phyloP scores from a whole-genome alignment of 2,797 vertebrate species.

The Sebastes miniatus region DNA sequence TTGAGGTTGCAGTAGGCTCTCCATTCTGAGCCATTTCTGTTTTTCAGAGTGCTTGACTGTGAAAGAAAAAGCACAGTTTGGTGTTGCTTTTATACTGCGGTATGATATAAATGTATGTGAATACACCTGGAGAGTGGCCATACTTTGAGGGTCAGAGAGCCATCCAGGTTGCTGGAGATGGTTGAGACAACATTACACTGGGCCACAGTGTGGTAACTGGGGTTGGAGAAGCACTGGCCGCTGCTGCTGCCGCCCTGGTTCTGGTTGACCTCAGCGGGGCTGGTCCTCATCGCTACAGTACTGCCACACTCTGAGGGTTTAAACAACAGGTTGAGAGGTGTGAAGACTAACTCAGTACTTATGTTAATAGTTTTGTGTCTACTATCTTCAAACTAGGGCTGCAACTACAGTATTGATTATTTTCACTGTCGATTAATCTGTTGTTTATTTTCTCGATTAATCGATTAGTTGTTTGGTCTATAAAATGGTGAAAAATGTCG shows the following conservation, averaged over 20 bases:
- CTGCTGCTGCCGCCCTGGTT: constrained; percentile 80
- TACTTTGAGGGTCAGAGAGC: constrained; percentile 90
- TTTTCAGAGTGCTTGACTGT: constrained; percentile 75
- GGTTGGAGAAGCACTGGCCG: constrained; percentile 92
- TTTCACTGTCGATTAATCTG: too few relatives aligned
- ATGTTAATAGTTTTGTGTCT: background rate
- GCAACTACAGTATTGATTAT: too few relatives aligned
- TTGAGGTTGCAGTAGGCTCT: constrained; percentile 94
- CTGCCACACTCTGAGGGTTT: constrained; percentile 75
- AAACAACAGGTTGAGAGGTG: constrained; percentile 9
- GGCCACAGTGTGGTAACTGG: constrained; percentile 93
- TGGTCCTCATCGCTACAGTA: constrained; percentile 75
- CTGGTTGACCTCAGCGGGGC: constrained; percentile 75
- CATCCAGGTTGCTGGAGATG: constrained; percentile 90
- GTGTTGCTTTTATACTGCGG: background rate
- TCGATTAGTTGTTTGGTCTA: too few relatives aligned
- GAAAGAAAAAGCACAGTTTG: constrained; percentile 37
- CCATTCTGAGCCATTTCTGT: constrained; percentile 89
- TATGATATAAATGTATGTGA: background rate
- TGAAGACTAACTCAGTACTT: background rate
- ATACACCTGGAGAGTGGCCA: background rate
- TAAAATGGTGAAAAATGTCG: too few relatives aligned
- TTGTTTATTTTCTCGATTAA: too few relatives aligned
- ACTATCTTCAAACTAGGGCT: background rate
- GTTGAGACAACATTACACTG: constrained; percentile 89